These are phyloP conservation scores for Notodonta dromedarius DNA, from an alignment of 2,888 invertebrate species.

Conservation along the genomic window DNA sequence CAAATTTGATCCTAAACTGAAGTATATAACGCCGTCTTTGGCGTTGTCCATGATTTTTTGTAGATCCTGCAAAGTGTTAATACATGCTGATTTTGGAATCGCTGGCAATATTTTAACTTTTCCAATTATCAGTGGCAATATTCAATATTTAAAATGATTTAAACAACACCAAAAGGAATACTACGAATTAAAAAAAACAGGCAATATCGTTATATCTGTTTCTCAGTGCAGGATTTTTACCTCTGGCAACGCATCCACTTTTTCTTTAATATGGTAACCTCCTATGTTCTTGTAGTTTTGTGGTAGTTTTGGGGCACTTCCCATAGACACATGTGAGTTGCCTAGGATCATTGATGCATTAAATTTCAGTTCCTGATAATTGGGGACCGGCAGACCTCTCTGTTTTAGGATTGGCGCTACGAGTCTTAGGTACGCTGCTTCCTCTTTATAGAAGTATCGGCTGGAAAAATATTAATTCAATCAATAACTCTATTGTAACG, in stretches of 20 bases:
- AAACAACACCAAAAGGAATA: too few species aligned
- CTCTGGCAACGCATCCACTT: slow-evolving; percentile 33
- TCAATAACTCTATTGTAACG: too few species aligned
- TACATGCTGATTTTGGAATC: neutral
- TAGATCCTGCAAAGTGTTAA: slow-evolving; percentile 42
- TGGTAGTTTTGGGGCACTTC: slow-evolving; percentile 16
- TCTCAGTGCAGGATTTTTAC: slow-evolving; percentile 15
- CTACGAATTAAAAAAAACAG: too few species aligned
- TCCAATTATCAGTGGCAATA: too few species aligned
- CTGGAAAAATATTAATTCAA: neutral
- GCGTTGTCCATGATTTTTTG: slow-evolving; percentile 53
- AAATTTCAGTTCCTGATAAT: slow-evolving; percentile 22
- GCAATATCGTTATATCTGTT: too few species aligned
- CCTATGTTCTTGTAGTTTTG: slow-evolving; percentile 32
- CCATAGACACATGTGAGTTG: slow-evolving; percentile 23
- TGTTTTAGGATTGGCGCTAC: slow-evolving; percentile 26
- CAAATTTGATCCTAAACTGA: slow-evolving; percentile 65
- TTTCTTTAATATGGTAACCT: slow-evolving; percentile 36
- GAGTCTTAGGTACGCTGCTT: slow-evolving; percentile 16
- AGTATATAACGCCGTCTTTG: slow-evolving; percentile 58
- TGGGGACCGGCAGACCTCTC: slow-evolving; percentile 15
- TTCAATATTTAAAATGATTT: too few species aligned
- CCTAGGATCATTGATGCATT: slow-evolving; percentile 24
- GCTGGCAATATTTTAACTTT: neutral
- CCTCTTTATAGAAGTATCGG: neutral